phyloP scores from a whole-genome alignment of 1,140 invertebrate species.

The Megalonaias nervosa region DNA sequence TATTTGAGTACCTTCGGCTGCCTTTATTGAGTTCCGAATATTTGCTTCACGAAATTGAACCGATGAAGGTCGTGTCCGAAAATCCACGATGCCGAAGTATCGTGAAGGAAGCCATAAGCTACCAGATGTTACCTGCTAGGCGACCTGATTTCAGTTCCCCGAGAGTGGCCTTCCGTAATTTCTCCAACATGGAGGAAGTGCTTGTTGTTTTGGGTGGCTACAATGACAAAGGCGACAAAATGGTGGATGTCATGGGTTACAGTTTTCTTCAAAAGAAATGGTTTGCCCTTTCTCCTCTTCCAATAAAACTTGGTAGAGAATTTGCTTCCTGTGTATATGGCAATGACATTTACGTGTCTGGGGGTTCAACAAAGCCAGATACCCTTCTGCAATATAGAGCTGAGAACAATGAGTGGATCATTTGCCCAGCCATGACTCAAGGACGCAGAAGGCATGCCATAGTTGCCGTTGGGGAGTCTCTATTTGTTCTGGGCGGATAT shows the following conservation, averaged over 20 bases:
- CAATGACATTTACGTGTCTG: constrained; percentile 60
- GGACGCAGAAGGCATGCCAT: constrained; percentile 52
- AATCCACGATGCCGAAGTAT: constrained; percentile 52
- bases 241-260: constrained; percentile 53
- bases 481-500: constrained; percentile 52
- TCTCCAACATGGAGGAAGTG: constrained; percentile 55
- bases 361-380: constrained; percentile 56
- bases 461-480: constrained; percentile 51
- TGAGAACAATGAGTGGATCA: constrained; percentile 55
- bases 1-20: constrained; percentile 53
- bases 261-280: constrained; percentile 53
- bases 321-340: constrained; percentile 54
- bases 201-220: constrained; percentile 56
- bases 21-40: constrained; percentile 58
- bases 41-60: constrained; percentile 52
- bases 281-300: constrained; percentile 53
- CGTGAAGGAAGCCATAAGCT: constrained; percentile 58
- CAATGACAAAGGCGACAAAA: constrained; percentile 45
- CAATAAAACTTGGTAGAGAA: constrained; percentile 51
- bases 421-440: constrained; percentile 46
- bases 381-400: constrained; percentile 53
- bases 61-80: constrained; percentile 43
- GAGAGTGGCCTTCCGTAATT: constrained; percentile 50
- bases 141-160: constrained; percentile 58
- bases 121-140: constrained; percentile 59